Conservation (phyloP, 2,888 invertebrate genomes). For the Folsomia manolachei region DNA sequence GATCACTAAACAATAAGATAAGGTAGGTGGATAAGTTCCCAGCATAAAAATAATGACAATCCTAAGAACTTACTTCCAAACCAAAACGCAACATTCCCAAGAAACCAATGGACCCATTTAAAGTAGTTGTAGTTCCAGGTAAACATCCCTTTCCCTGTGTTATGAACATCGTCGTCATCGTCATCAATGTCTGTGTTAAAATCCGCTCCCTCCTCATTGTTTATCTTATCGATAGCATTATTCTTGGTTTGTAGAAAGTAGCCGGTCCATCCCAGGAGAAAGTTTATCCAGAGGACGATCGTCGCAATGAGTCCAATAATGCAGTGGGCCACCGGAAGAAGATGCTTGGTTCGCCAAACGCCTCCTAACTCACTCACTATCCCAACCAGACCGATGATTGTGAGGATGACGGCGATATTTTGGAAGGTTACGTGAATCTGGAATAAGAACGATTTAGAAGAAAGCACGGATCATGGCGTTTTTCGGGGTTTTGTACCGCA, state of each 20-base stretch:
- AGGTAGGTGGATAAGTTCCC: background rate
- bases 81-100: constrained; percentile 10
- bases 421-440: constrained; percentile 14
- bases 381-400: constrained; percentile 6
- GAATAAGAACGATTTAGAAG: background rate
- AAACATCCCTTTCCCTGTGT: background rate
- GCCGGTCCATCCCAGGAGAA: background rate
- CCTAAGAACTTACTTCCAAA: constrained; percentile 22
- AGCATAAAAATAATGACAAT: too few species aligned
- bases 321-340: background rate
- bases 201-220: background rate
- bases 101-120: constrained; percentile 23
- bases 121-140: background rate
- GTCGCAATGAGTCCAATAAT: constrained; percentile 3
- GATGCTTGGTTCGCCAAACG: constrained; percentile 1
- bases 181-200: background rate
- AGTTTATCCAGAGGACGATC: background rate
- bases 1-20: background rate
- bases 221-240: background rate
- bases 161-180: background rate
- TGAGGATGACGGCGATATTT: background rate
- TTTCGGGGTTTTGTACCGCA: background rate
- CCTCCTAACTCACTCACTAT: constrained; percentile 11
- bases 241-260: constrained; percentile 1
- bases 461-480: background rate